Evolutionary conservation across 1,140 invertebrate species (phyloP).

Genomic region (Zaprionus lachaisei): DNA sequence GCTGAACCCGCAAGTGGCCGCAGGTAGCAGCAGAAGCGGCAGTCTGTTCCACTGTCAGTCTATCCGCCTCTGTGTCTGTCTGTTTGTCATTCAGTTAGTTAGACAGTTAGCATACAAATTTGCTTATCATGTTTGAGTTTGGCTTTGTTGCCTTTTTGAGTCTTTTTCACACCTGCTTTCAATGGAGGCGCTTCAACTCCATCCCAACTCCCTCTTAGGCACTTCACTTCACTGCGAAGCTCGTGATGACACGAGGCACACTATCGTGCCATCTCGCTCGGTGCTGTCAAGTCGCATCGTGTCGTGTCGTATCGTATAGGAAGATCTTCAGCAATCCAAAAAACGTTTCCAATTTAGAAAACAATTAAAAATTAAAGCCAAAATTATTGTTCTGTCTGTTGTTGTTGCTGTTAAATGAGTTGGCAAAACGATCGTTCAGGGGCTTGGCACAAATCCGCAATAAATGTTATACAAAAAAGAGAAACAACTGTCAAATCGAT

Average conservation of each 20-base stretch:
- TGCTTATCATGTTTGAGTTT: constrained; percentile 72
- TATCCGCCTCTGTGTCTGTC: constrained; percentile 27
- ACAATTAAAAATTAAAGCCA: constrained; percentile 56
- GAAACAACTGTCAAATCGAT: constrained; percentile 36
- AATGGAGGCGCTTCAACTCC: constrained; percentile 37
- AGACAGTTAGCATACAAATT: constrained; percentile 52
- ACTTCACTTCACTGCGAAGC: constrained; percentile 28
- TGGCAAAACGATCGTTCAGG: constrained; percentile 50
- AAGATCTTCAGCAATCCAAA: not conserved
- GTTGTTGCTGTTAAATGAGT: constrained; percentile 56
- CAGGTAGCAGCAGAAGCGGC: constrained; percentile 57
- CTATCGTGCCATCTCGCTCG: not conserved
- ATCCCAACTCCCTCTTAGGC: constrained; percentile 4
- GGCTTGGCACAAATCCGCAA: constrained; percentile 48
- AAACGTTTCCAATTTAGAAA: constrained; percentile 55
- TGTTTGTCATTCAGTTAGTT: constrained; percentile 32
- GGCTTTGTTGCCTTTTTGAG: constrained; percentile 58
- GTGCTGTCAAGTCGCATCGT: not conserved
- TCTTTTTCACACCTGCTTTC: constrained; percentile 76
- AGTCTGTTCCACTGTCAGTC: constrained; percentile 39
- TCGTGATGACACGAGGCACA: constrained; percentile 31
- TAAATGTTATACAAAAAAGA: constrained; percentile 18
- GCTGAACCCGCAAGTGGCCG: constrained; percentile 74
- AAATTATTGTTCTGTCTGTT: constrained; percentile 4
- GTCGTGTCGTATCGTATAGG: not conserved